Evolutionary conservation across 2,888 invertebrate genomes (phyloP).

Genomic region (Hydraecia micacea): DNA sequence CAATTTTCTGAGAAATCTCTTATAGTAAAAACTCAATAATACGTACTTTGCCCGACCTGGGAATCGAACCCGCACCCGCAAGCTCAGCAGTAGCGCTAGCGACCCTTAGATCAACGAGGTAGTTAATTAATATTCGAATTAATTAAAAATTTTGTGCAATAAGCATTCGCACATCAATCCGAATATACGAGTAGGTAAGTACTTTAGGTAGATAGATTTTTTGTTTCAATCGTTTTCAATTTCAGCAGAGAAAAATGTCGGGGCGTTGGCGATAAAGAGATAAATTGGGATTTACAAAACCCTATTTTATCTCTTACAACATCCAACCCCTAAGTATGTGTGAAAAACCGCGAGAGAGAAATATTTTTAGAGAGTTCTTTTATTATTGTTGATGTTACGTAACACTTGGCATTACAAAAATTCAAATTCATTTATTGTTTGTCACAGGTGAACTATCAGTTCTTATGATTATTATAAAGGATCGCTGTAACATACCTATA

Average conservation of each 20-base stretch:
- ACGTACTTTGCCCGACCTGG: background rate
- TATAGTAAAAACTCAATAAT: background rate
- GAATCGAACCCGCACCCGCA: background rate
- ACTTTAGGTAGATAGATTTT: background rate
- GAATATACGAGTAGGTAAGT: background rate
- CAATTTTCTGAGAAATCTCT: background rate
- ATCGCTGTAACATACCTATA: too few species aligned
- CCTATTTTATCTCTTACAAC: background rate
- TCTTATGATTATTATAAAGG: too few species aligned
- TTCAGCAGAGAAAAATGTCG: background rate
- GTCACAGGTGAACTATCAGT: too few species aligned
- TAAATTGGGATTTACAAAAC: background rate
- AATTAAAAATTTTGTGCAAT: background rate
- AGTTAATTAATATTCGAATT: background rate
- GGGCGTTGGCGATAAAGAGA: background rate
- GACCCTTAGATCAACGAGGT: background rate
- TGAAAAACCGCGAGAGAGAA: background rate
- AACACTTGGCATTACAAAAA: background rate
- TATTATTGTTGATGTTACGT: background rate
- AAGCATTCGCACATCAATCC: constrained; percentile 2
- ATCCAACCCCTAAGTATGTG: background rate
- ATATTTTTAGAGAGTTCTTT: background rate
- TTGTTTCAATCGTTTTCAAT: background rate
- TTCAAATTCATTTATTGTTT: too few species aligned
- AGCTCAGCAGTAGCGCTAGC: background rate